A percentile compares a stretch with the other conserved stretches of the same genome.
These are phyloP conservation scores for Morelia viridis DNA, from an alignment of 2,797 vertebrate species.

Conservation along the genomic window DNA sequence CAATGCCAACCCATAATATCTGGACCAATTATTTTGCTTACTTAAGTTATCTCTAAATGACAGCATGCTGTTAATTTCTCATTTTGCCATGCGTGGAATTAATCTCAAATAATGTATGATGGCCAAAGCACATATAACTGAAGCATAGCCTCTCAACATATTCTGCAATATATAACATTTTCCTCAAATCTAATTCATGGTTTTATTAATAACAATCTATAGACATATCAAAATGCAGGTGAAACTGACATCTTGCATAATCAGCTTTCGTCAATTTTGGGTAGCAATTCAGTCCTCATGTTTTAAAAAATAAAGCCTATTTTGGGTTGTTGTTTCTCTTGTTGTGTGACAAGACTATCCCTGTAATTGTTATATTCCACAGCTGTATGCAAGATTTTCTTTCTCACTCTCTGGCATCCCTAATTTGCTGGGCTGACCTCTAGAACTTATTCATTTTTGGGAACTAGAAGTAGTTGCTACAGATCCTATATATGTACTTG, in stretches of 20 bases:
- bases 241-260: not conserved
- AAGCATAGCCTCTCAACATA: not conserved
- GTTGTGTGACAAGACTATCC: conserved; percentile 12
- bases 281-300: conserved; percentile 3
- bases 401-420: not conserved
- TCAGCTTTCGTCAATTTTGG: conserved; percentile 1
- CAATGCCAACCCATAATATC: conserved; percentile 4
- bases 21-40: conserved; percentile 26
- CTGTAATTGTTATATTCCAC: conserved; percentile 22
- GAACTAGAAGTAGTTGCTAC: not conserved
- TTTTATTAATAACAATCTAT: not conserved
- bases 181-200: not conserved
- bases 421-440: conserved; percentile 12
- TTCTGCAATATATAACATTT: conserved; percentile 12
- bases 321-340: not conserved
- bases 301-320: conserved; percentile 26
- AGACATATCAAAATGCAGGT: not conserved
- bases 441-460: conserved; percentile 5
- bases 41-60: conserved; percentile 17
- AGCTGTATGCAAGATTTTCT: conserved; percentile 4
- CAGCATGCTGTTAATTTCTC: conserved; percentile 13
- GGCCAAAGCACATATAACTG: not conserved
- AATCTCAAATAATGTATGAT: conserved; percentile 5
- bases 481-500: not conserved
- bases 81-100: conserved; percentile 13